A percentile compares a stretch with the other conserved stretches of the same genome.
phyloP scores from a whole-genome alignment of 2,888 invertebrate species.

The Mimumesa dahlbomi region DNA sequence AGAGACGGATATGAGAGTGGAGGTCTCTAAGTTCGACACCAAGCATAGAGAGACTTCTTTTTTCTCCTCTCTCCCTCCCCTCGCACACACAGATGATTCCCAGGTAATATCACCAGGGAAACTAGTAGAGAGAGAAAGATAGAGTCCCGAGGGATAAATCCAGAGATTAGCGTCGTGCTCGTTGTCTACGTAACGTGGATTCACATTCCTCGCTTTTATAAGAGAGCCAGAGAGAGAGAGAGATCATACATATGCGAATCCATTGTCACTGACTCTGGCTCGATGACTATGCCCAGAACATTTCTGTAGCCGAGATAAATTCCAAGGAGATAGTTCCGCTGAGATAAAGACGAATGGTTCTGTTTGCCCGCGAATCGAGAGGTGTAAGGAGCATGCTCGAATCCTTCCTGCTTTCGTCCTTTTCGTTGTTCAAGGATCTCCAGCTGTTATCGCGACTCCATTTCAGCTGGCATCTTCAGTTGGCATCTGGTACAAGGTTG shows the following conservation, averaged over 20 bases:
- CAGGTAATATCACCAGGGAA: slow-evolving; percentile 45
- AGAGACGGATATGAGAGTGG: too few species aligned
- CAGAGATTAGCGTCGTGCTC: slow-evolving; percentile 66
- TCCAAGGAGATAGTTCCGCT: slow-evolving; percentile 63
- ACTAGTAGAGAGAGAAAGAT: not conserved
- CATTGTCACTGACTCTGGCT: slow-evolving; percentile 12
- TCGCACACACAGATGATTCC: slow-evolving; percentile 5
- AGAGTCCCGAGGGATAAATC: slow-evolving; percentile 61
- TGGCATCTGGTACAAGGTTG: slow-evolving; percentile 5
- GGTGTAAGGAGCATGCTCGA: slow-evolving; percentile 28
- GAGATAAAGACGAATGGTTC: slow-evolving; percentile 74
- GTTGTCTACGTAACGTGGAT: slow-evolving; percentile 42
- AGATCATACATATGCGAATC: slow-evolving; percentile 20
- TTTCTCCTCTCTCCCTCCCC: not conserved
- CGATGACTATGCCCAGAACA: slow-evolving; percentile 18
- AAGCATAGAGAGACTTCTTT: not conserved
- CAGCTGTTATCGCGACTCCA: not conserved
- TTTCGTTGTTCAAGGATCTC: slow-evolving; percentile 3
- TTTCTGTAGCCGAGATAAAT: slow-evolving; percentile 58
- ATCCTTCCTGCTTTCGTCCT: not conserved
- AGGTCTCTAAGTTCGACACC: too few species aligned
- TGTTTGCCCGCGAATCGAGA: slow-evolving; percentile 68
- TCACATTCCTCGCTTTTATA: slow-evolving; percentile 46
- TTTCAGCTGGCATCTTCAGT: slow-evolving; percentile 12
- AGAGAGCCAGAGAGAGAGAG: slow-evolving; percentile 3